Base-by-base conservation (phyloP, 2,113 vertebrate species). In the Phrynosoma platyrhinos region DNA sequence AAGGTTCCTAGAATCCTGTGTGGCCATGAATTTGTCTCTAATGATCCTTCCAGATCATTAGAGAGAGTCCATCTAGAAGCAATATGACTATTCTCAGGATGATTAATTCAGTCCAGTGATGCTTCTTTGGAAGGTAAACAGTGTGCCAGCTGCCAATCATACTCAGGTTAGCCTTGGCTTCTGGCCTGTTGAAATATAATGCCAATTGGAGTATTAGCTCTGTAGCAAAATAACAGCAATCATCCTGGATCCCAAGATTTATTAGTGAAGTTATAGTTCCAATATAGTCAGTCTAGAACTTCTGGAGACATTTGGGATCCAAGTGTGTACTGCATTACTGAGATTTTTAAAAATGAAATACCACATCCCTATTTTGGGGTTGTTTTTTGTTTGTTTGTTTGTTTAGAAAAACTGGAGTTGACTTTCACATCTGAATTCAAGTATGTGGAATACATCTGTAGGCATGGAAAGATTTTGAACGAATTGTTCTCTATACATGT, bases 41-140 rank as follows among this genome's bases (percentile, higher is more conserved):
- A 77, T 77, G 47, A 79, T 25, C 40, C 78, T 40, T 27, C 68
- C 84, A 36, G 36, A 36, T 36, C 36, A 36, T 36, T 36, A 86
- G 18, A 78, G 36, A 78, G 36, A 79, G 75, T 79, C 68, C 84
- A 86, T 78, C 75, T 58, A 79, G 75, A 32, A 64, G 16, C 40
- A 47, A 32, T 87, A n/a, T 82, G 55, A 68, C 4, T 78, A 32
- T 69, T 83, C 58, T 36, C 30, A 69, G 81, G 47, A 36, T 83
- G 80, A 83, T 78, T 83, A 66, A 83, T 78, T 83, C 58, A 69
- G 81, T 40, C 42, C 42, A 69, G 16, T 25, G 21, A 83, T 30
- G 40, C 58, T 40, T 76, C 87, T 82, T 88, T 88, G 87, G 87
- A 83, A 83, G 30, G 58, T 62, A 83, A 83, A 77, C 42, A 18